Evolutionary conservation across 2,113 vertebrate genomes (phyloP), one percentile per base, ranked within the genome.

Genomic region (Entelurus aequoreus): DNA sequence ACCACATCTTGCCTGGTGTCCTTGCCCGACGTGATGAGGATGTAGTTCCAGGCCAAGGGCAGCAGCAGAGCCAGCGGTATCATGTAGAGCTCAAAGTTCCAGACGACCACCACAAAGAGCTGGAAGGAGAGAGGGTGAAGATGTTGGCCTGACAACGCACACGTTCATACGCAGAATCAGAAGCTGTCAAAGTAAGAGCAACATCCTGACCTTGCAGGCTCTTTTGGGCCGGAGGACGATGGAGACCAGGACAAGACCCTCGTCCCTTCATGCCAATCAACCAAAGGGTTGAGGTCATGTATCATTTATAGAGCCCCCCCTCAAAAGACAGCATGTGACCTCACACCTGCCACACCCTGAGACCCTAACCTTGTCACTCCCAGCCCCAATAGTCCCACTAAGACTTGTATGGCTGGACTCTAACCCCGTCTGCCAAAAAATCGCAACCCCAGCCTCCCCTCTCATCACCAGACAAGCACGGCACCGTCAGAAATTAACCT

Each of bases 41-140:
- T 90, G 81, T 97, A 98, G 90, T 96, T 96, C 95, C 95, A 98
- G 64, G 84, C 92, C 91, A 99, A 73, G 8, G 94, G 90, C 68
- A 95, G 81, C 85, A 98, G 84, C 83, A 98, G 82, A 68, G 88
- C 88, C 88, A 99, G 83, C 1, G 96, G 96, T 84, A 97, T 91
- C 95, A 98, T 96, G 84, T 96, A 99, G 86, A 98, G 90, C 86
- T 99, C 96, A 87, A 99, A 99, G 91, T 99, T 99, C 97, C 96
- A 99, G 71, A 98, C 94, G 56, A 95, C 89, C 66, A 97, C 76
- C 69, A 98, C 91, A 78, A 97, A 99, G 84, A 99, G 86, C 97
- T 99, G 62, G 59, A 82, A 77, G 56, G 35, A 67, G 48, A 76
- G 28, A 28, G 28, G 28, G 28, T 28, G 28, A 28, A 28, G 28